Evolutionary conservation across 2,888 invertebrate genomes (phyloP), one percentile per base, ranked within the genome.

Genomic region (Crepidodera aurea): DNA sequence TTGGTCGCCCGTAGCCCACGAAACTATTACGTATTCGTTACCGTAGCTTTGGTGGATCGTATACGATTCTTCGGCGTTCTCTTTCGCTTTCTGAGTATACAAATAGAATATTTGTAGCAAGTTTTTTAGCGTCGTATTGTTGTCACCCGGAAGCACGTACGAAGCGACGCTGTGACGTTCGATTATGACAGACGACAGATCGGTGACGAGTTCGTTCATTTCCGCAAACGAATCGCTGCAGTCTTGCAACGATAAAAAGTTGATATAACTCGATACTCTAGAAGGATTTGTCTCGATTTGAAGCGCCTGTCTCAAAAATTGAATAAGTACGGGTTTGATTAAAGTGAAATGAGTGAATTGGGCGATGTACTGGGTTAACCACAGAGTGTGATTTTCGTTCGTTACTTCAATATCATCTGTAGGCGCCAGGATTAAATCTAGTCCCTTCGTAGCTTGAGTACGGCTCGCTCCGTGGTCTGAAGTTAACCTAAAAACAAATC

Each of bases 101-200:
- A 88, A 86, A 75, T 90, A 88, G 70, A 93, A 90, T 72, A 94
- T 88, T 0, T 85, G 83, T 74, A 89, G 84, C 5, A 93, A 82
- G 8, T 90, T 87, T 74, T 89, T 87, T n/a, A 93, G 79, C 0
- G 92, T 90, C 68, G 86, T 84, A 71, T 77, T 75, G 46, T 78
- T 69, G 16, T 77, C 77, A 44, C 44, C 80, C 0, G 79, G 80
- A 22, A 77, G 60, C 67, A 96, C 90, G 67, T 91, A 90, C 48
- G 89, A 88, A 73, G 94, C 90, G 73, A 97, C 91, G 5, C 92
- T 92, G 66, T 91, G 91, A 13, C 97, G 85, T 81, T 97, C 96
- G 59, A 97, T 96, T 65, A 97, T 90, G 70, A 96, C 83, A 70
- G 95, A 94, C 8, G 94, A 92, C 78, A 97, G 87, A 78, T 96